Base-by-base conservation (phyloP, 2,113 vertebrate genomes). In the Suricata suricatta region DNA sequence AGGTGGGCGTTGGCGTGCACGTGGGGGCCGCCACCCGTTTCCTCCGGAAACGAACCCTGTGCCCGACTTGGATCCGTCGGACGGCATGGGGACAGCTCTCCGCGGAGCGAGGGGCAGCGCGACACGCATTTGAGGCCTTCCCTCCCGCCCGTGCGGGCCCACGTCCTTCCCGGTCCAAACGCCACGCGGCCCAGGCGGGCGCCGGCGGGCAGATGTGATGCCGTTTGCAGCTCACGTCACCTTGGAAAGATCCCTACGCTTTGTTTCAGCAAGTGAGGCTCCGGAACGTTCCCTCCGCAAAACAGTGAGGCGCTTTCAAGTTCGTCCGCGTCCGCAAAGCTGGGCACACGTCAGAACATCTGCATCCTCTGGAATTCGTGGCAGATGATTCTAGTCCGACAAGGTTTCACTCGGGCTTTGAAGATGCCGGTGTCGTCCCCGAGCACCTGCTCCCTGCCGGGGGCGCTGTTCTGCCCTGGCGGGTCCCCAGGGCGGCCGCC, bases 291-390 rank as follows among this genome's bases (percentile, higher is more conserved):
- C 3, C 0, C 79, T 52, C 72, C 15, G 82, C 72, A 88, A 96
- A 71, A 68, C 83, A 69, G 52, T 86, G 84, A n/a, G 83, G 57
- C 77, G 27, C 90, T 98, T 80, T 93, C 88, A 90, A 90, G 38
- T 13, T 2, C 15, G 7, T 14, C 21, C 33, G 97, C 41, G n/a
- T 5, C 57, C 60, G 68, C 72, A 35, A 52, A 31, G 88, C 47
- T 95, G 80, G 31, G 81, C 95, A 93, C 50, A 47, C 90, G 96
- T 92, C 98, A 96, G 72, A 97, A 93, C 19, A 84, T 21, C 16
- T 13, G 35, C 88, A 74, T 47, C 31, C 79, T 92, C 14, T 41
- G 85, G 85, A 9, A 33, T n/a, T 29, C 25, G 4, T 16, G 31
- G 13, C 44, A 87, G 95, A 71, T 52, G 57, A 85, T 0, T 7